Evolutionary conservation across 1,140 invertebrate species (phyloP).

Genomic region (Arion vulgaris): DNA sequence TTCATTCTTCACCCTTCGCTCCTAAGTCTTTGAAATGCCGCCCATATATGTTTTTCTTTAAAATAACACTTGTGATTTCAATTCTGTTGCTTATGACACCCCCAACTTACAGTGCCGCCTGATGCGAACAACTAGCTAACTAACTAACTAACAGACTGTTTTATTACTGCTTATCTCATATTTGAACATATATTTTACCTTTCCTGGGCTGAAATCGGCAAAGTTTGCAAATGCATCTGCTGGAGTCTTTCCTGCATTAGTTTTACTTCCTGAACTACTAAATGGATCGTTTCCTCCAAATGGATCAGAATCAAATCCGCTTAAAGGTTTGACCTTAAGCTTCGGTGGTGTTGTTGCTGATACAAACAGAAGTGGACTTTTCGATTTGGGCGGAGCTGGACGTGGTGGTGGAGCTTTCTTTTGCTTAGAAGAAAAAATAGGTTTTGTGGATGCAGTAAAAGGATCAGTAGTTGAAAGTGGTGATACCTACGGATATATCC

Average conservation of each 20-base stretch:
- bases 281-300: slow-evolving; percentile 64
- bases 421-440: slow-evolving; percentile 88
- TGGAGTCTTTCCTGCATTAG: slow-evolving; percentile 45
- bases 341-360: slow-evolving; percentile 38
- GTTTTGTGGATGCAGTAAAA: slow-evolving; percentile 58
- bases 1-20: too few species aligned
- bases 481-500: neutral
- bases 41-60: too few species aligned
- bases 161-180: too few species aligned
- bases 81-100: too few species aligned
- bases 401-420: slow-evolving; percentile 89
- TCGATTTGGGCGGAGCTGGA: slow-evolving; percentile 68
- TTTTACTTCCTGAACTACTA: slow-evolving; percentile 45
- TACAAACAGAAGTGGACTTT: slow-evolving; percentile 47
- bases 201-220: slow-evolving; percentile 83
- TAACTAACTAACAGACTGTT: too few species aligned
- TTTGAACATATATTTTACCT: slow-evolving; percentile 78
- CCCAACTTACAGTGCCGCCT: too few species aligned
- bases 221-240: slow-evolving; percentile 84
- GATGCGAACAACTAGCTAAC: too few species aligned
- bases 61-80: too few species aligned
- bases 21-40: too few species aligned
- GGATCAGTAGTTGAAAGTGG: slow-evolving; percentile 11
- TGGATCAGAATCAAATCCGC: slow-evolving; percentile 62
- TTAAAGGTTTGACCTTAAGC: slow-evolving; percentile 50